phyloP scores from a whole-genome alignment of 2,888 invertebrate genomes.

The Dione vanillae region DNA sequence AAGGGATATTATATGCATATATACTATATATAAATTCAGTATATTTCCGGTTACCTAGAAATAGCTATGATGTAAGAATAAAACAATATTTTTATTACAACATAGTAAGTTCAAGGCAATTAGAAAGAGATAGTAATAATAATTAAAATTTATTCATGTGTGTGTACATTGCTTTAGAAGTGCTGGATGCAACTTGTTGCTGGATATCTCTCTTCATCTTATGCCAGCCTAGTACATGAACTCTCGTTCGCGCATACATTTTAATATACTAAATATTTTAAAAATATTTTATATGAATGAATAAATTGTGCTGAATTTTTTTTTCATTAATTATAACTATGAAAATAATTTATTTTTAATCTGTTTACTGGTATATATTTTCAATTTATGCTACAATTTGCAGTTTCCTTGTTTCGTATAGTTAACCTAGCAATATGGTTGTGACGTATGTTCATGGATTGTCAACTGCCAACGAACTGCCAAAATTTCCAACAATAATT shows the following conservation, averaged over 20 bases:
- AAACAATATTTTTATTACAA: conserved; percentile 11
- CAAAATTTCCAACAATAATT: too few species aligned
- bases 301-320: too few species aligned
- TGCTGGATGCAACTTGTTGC: conserved; percentile 63
- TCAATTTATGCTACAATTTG: too few species aligned
- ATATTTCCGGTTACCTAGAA: background rate
- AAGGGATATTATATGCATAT: background rate
- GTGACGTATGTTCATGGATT: too few species aligned
- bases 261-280: conserved; percentile 65
- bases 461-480: too few species aligned
- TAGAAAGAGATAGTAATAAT: conserved; percentile 67
- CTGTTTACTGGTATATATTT: too few species aligned
- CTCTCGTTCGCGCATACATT: conserved; percentile 81
- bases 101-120: conserved; percentile 53
- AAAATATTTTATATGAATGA: background rate
- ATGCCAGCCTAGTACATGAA: conserved; percentile 76
- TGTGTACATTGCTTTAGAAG: conserved; percentile 65
- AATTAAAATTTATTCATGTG: conserved; percentile 62
- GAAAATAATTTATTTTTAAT: too few species aligned
- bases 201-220: conserved; percentile 61
- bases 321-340: too few species aligned
- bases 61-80: background rate
- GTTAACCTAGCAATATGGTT: too few species aligned
- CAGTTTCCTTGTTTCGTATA: too few species aligned
- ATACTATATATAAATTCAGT: background rate